Evolutionary conservation across 2,888 invertebrate species (phyloP).

Genomic region (Eupithecia dodoneata): DNA sequence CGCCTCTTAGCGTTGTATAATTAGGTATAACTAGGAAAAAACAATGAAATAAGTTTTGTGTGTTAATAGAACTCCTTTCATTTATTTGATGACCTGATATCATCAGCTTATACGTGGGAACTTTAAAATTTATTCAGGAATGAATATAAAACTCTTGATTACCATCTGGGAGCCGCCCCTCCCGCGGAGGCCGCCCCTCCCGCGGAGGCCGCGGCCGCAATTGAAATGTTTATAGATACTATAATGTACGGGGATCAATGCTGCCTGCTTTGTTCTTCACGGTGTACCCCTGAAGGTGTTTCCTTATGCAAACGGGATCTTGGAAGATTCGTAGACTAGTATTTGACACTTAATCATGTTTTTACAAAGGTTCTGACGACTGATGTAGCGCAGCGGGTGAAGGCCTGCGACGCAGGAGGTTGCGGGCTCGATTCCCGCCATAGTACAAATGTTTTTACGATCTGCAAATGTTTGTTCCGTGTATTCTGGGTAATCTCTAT

Average conservation of each 20-base stretch:
- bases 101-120: slow-evolving; percentile 15
- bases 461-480: no score
- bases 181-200: slow-evolving; percentile 23
- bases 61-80: slow-evolving; percentile 11
- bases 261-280: slow-evolving; percentile 74
- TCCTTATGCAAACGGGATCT: slow-evolving; percentile 28
- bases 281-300: slow-evolving; percentile 37
- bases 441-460: no score
- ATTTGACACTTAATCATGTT: no score
- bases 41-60: neutral
- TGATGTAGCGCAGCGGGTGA: no score
- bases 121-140: slow-evolving; percentile 23
- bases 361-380: no score
- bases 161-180: slow-evolving; percentile 18
- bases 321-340: neutral
- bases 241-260: slow-evolving; percentile 77
- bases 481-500: no score
- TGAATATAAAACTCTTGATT: slow-evolving; percentile 11
- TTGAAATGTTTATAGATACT: slow-evolving; percentile 82
- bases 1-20: no score
- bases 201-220: slow-evolving; percentile 54
- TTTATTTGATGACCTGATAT: slow-evolving; percentile 25
- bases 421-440: no score
- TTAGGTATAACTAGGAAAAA: no score
- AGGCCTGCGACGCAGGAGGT: no score